Evolutionary conservation across 2,888 invertebrate genomes (phyloP), one percentile per base, ranked within the genome.

Genomic region (Apamea anceps): DNA sequence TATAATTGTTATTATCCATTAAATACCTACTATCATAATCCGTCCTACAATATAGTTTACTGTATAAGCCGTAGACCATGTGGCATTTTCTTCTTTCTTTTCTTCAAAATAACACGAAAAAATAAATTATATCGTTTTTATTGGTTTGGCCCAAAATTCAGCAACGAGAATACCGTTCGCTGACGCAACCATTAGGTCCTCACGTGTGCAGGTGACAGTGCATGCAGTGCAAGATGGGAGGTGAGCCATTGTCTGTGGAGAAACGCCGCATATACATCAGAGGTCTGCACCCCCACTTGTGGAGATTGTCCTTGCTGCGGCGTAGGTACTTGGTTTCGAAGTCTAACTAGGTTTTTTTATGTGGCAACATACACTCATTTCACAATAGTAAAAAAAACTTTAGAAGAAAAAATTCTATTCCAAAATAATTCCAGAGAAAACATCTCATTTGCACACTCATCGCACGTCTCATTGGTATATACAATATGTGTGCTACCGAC

Each of bases 401-500:
- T n/a, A n/a, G n/a, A n/a, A n/a, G n/a, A n/a, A n/a, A 21, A 13
- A 54, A 62, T 25, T 21, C 25, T 4, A 54, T 32, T 15, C 10
- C 2, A 57, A 32, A 62, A 54, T 54, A 51, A 70, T n/a, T 54
- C 28, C 8, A 71, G 45, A 63, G 37, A 6, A 72, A 57, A 77
- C 42, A 62, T 37, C 18, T 67, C 45, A 54, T 77, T 77, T 54
- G 71, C 71, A 77, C 21, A 62, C 68, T 62, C 25, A 42, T 71
- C 42, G 72, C 32, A 57, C 25, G 51, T 67, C 12, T 84, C 60
- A 54, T 70, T 72, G 32, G 37, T 70, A 45, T 54, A 45, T 54
- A 84, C 45, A 79, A 66, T 48, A 74, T 57, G 25, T 66, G 66
- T 68, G 57, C 62, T 57, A 57, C 15, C 32, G 21, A 51, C 75